Evolutionary conservation across 2,888 invertebrate species (phyloP).

Genomic region (Hydriomena furcata): DNA sequence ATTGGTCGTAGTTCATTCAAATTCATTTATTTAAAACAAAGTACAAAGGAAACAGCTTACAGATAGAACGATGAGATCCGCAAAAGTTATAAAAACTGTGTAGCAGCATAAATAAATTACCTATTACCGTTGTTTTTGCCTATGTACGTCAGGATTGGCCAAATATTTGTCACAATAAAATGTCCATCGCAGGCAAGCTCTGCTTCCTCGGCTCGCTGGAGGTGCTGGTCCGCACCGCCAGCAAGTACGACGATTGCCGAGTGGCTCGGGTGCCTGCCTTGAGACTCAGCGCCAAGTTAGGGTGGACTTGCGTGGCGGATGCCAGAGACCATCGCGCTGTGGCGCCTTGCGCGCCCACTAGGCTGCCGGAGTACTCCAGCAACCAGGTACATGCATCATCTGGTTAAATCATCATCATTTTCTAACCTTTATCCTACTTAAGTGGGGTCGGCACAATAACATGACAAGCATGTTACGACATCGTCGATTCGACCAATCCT

Average conservation of each 20-base stretch:
- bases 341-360: constrained; percentile 97
- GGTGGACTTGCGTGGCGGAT: constrained; percentile 96
- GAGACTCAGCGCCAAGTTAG: constrained; percentile 91
- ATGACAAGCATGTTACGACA: too few species aligned
- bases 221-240: constrained; percentile 97
- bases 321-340: constrained; percentile 98
- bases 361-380: constrained; percentile 97
- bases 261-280: constrained; percentile 95
- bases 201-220: constrained; percentile 96
- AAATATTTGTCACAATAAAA: too few species aligned
- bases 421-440: neutral
- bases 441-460: too few species aligned
- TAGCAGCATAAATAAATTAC: too few species aligned
- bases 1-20: too few species aligned
- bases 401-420: neutral
- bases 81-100: too few species aligned
- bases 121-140: too few species aligned
- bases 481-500: too few species aligned
- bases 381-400: neutral
- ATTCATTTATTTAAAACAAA: too few species aligned
- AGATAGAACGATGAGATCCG: too few species aligned
- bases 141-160: too few species aligned
- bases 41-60: too few species aligned
- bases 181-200: constrained; percentile 85
- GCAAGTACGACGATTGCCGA: constrained; percentile 99